These are phyloP conservation scores for Triops cancriformis DNA, from an alignment of 1,140 invertebrate species.

Conservation along the genomic window DNA sequence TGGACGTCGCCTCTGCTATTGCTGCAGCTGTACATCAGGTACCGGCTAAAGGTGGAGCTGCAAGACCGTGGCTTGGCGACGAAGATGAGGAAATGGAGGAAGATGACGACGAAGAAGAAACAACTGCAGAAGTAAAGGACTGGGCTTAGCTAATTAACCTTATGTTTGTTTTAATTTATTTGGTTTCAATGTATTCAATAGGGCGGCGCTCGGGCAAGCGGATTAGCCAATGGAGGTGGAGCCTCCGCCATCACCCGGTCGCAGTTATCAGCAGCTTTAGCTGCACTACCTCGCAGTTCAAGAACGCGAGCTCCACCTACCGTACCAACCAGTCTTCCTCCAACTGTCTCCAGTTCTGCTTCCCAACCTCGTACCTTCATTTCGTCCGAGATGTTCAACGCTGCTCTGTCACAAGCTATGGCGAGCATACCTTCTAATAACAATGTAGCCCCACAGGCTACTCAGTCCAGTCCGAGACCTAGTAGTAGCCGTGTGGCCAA, in stretches of 20 bases:
- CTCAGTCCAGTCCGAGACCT: background rate
- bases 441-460: background rate
- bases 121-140: background rate
- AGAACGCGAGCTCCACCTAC: background rate
- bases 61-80: background rate
- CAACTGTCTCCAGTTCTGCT: background rate
- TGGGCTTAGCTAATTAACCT: background rate
- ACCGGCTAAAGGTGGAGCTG: background rate
- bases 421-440: background rate
- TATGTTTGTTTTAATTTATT: background rate
- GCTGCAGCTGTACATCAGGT: background rate
- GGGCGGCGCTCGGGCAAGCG: background rate
- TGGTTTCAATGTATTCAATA: background rate
- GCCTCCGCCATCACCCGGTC: background rate
- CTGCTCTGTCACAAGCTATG: constrained; percentile 25
- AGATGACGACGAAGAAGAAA: constrained; percentile 20
- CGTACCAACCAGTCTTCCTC: background rate
- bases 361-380: background rate
- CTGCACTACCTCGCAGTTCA: background rate
- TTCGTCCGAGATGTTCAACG: constrained; percentile 20
- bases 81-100: constrained; percentile 16
- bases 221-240: background rate
- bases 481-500: constrained; percentile 16
- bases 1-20: background rate
- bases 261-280: background rate